These are phyloP conservation scores for Willisornis vidua DNA, from an alignment of 2,113 vertebrate genomes.

Conservation along the genomic window DNA sequence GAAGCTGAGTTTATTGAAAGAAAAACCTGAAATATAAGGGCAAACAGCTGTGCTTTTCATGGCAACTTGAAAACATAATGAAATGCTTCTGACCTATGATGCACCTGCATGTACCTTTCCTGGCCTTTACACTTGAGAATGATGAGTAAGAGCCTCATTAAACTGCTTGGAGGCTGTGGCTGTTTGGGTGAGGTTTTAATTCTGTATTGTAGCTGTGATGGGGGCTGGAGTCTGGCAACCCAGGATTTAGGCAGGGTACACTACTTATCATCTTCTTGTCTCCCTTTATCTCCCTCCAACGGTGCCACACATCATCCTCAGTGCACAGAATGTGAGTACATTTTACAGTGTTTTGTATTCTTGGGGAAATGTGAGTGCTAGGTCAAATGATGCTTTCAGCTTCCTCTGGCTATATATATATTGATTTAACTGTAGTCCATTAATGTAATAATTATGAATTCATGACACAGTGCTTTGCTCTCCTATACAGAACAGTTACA, in stretches of 20 bases:
- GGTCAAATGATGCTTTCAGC: constrained; percentile 9
- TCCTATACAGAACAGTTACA: background rate
- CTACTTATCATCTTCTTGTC: background rate
- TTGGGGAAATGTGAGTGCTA: background rate
- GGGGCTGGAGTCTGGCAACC: background rate
- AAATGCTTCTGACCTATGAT: background rate
- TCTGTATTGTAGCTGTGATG: background rate
- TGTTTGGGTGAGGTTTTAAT: background rate
- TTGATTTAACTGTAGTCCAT: background rate
- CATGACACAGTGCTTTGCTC: background rate
- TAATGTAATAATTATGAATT: constrained; percentile 21
- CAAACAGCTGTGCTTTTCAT: background rate
- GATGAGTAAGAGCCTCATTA: background rate
- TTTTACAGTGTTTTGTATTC: background rate
- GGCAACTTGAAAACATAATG: background rate
- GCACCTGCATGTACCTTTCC: background rate
- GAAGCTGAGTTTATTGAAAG: background rate
- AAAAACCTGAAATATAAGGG: background rate
- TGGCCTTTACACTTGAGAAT: background rate
- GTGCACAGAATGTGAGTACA: background rate
- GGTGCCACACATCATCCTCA: background rate
- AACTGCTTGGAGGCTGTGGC: background rate
- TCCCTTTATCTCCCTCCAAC: background rate
- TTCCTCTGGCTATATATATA: background rate
- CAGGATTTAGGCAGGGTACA: background rate